phyloP scores from a whole-genome alignment of 2,113 vertebrate species.

The Chiloscyllium plagiosum region DNA sequence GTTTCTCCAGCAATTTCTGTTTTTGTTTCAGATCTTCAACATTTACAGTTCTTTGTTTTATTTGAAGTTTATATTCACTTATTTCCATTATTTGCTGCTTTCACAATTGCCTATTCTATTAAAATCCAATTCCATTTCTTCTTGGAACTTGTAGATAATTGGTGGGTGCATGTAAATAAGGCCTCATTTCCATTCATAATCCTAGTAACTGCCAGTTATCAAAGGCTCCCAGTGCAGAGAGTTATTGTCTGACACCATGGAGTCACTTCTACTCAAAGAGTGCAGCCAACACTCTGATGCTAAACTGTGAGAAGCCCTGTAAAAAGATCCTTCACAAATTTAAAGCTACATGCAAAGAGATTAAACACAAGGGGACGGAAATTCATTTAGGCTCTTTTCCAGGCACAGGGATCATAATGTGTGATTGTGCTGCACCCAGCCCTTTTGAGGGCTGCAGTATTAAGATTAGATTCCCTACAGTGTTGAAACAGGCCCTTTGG shows the following conservation, averaged over 20 bases:
- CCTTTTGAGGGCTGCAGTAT: too few relatives aligned
- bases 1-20: too few relatives aligned
- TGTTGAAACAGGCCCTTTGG: too few relatives aligned
- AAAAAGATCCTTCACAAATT: not conserved
- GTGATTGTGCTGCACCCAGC: too few relatives aligned
- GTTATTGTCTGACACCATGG: not conserved
- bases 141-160: not conserved
- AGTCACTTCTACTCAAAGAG: not conserved
- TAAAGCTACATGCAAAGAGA: not conserved
- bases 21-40: too few relatives aligned
- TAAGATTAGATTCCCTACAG: too few relatives aligned
- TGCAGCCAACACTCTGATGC: not conserved
- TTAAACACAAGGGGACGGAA: not conserved
- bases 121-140: not conserved
- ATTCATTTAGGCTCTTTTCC: too few relatives aligned
- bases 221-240: not conserved
- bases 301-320: not conserved
- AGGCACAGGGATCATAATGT: too few relatives aligned
- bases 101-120: not conserved
- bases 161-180: not conserved
- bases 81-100: not conserved
- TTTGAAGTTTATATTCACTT: not conserved
- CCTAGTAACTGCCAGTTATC: not conserved
- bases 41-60: too few relatives aligned
- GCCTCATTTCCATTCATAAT: not conserved